Percentiles rank a stretch among this genome's conserved stretches.
Evolutionary conservation across 2,797 vertebrate genomes (phyloP).

Genomic region (Hydrolagus colliei): DNA sequence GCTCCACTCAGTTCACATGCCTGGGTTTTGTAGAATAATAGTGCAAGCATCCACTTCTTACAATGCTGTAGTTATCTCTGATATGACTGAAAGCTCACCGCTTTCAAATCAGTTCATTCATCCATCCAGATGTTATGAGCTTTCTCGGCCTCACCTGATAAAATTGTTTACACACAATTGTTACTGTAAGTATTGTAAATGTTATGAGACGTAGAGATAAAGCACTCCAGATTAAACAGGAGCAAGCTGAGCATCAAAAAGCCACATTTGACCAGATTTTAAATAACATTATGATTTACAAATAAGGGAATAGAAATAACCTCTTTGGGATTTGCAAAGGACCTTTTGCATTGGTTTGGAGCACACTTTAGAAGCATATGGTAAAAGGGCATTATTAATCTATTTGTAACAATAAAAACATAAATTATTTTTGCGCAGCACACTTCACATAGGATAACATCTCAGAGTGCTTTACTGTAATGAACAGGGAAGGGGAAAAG

Average conservation of each 20-base stretch:
- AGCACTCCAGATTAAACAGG: background rate
- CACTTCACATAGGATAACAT: too few relatives aligned
- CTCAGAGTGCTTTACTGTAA: too few relatives aligned
- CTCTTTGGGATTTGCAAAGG: too few relatives aligned
- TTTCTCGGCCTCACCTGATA: conserved; percentile 9
- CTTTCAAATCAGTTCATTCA: conserved; percentile 2
- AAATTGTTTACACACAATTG: background rate
- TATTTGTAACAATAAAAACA: background rate
- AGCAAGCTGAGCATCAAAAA: background rate
- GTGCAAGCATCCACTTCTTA: background rate
- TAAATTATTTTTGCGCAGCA: too few relatives aligned
- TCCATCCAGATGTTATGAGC: background rate
- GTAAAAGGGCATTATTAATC: background rate
- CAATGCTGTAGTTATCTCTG: conserved; percentile 3
- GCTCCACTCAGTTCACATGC: background rate
- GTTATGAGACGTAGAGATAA: background rate
- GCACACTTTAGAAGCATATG: background rate
- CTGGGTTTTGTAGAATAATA: background rate
- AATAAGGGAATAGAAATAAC: too few relatives aligned
- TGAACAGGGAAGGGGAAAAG: too few relatives aligned
- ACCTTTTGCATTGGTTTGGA: background rate
- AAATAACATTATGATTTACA: background rate
- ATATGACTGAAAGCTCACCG: background rate
- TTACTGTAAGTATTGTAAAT: too few relatives aligned
- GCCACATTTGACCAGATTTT: background rate